phyloP scores from a whole-genome alignment of 2,113 vertebrate species.

The Calypte anna region DNA sequence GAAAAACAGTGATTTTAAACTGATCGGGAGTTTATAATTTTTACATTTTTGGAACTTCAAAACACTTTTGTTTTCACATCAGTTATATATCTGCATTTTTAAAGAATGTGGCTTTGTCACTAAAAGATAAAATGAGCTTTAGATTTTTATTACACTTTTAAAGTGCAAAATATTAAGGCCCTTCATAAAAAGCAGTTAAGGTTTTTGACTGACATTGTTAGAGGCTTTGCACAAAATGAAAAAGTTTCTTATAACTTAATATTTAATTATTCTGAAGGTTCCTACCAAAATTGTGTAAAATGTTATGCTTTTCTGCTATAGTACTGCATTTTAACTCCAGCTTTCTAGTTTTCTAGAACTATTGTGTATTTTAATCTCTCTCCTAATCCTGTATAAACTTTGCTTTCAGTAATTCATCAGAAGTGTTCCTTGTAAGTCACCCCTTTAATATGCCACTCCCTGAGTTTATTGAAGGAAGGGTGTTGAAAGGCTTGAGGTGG shows the following conservation, averaged over 20 bases:
- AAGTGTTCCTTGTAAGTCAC: slow-evolving; percentile 54
- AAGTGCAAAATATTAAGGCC: not conserved
- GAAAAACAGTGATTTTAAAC: not conserved
- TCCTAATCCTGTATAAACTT: slow-evolving; percentile 6
- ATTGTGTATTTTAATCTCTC: not conserved
- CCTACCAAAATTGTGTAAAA: not conserved
- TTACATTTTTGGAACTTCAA: not conserved
- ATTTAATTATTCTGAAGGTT: not conserved
- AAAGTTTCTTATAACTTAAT: not conserved
- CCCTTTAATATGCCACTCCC: not conserved
- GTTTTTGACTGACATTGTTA: not conserved
- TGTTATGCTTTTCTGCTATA: not conserved
- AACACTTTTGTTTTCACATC: not conserved
- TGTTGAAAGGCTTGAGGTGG: slow-evolving; percentile 60
- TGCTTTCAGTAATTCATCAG: slow-evolving; percentile 32
- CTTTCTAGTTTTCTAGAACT: slow-evolving; percentile 12
- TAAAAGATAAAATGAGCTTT: not conserved
- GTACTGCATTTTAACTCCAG: not conserved
- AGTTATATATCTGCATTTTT: not conserved
- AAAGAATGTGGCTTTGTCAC: not conserved
- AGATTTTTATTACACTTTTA: not conserved
- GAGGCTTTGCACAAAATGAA: not conserved
- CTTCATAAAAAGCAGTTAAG: not conserved
- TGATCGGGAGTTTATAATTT: not conserved
- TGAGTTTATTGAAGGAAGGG: slow-evolving; percentile 76